Conservation (phyloP, 1,140 invertebrate genomes). For the Penaeus chinensis region DNA sequence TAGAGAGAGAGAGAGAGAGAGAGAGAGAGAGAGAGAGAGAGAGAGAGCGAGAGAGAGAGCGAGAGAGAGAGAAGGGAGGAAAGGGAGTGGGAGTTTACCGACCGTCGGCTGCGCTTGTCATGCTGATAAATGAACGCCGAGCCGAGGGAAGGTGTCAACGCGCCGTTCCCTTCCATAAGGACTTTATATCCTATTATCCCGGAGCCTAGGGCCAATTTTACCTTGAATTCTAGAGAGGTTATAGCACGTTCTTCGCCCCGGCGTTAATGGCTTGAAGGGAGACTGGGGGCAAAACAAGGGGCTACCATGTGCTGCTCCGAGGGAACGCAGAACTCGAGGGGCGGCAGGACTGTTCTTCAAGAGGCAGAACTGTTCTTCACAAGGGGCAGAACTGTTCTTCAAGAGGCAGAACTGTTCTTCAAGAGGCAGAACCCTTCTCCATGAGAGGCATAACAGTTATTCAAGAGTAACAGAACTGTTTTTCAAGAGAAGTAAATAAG, state of each 20-base stretch:
- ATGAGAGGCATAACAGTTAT: too few relatives aligned
- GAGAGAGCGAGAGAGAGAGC: background rate
- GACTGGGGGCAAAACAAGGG: background rate
- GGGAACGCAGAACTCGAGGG: background rate
- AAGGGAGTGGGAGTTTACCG: conserved; percentile 5
- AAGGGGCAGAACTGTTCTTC: too few relatives aligned
- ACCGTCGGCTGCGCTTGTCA: conserved; percentile 39
- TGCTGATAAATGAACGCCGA: conserved; percentile 39
- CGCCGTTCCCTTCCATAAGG: background rate
- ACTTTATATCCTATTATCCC: conserved; percentile 10
- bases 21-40: background rate
- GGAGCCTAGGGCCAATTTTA: background rate
- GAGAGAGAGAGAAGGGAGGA: conserved; percentile 1
- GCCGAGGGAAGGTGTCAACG: conserved; percentile 29
- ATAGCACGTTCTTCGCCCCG: conserved; percentile 10
- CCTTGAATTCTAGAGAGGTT: background rate
- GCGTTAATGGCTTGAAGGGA: conserved; percentile 25
- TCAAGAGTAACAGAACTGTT: too few relatives aligned
- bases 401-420: too few relatives aligned
- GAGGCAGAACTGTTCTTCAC: too few relatives aligned
- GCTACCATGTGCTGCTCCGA: conserved; percentile 30
- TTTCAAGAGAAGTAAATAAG: too few relatives aligned
- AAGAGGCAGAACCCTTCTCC: too few relatives aligned
- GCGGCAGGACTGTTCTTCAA: background rate
- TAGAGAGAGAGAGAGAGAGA: background rate